These are phyloP conservation scores for Pissodes strobi DNA, from an alignment of 1,140 invertebrate species.

Conservation along the genomic window DNA sequence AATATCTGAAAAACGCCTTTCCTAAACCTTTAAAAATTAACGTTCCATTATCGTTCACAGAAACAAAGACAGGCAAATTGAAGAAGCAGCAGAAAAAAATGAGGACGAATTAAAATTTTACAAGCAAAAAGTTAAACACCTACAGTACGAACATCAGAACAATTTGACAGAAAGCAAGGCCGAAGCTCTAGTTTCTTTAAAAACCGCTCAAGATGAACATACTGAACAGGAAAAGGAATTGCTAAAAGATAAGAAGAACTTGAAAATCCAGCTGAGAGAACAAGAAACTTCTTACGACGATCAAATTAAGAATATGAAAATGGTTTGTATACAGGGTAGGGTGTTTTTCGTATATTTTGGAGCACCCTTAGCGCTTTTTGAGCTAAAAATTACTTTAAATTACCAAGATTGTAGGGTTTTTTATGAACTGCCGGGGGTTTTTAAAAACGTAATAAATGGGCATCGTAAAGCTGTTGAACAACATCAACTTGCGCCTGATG, in stretches of 20 bases:
- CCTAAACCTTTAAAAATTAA: constrained; percentile 11
- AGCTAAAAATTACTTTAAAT: too few species aligned
- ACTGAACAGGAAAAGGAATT: constrained; percentile 75
- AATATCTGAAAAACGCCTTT: too few species aligned
- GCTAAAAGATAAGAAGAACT: constrained; percentile 75
- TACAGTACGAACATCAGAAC: constrained; percentile 89
- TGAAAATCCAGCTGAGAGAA: constrained; percentile 76
- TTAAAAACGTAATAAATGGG: too few species aligned
- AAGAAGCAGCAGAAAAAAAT: constrained; percentile 84
- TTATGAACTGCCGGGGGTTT: too few species aligned
- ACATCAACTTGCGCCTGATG: too few species aligned
- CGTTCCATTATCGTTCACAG: constrained; percentile 51
- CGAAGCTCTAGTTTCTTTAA: constrained; percentile 75
- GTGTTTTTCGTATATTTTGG: too few species aligned
- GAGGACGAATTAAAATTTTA: constrained; percentile 85
- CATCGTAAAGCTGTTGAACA: too few species aligned
- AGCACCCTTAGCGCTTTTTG: too few species aligned
- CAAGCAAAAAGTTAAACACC: constrained; percentile 91
- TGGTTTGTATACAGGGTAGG: constrained; percentile 63
- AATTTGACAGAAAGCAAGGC: constrained; percentile 78
- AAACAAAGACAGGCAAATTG: constrained; percentile 86
- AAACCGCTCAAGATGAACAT: constrained; percentile 76
- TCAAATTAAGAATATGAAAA: constrained; percentile 66
- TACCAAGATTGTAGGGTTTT: too few species aligned
- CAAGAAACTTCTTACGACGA: constrained; percentile 70